phyloP scores from a whole-genome alignment of 2,113 vertebrate species.

The Osmerus mordax region DNA sequence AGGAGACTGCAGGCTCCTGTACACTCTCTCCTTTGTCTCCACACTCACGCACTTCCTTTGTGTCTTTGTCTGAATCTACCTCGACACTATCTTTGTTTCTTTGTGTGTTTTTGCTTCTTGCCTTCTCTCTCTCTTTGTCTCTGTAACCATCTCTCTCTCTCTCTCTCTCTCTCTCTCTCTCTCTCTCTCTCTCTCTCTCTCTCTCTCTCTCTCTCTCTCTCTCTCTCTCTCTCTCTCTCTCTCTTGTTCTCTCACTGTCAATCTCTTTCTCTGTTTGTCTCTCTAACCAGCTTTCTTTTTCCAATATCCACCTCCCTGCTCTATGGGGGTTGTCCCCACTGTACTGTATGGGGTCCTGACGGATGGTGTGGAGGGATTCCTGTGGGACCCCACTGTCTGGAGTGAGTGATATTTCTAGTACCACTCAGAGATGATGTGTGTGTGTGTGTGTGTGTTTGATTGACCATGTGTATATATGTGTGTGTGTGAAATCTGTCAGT shows the following conservation, averaged over 20 bases:
- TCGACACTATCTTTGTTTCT: constrained; percentile 11
- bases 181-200: neutral
- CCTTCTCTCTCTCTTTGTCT: neutral
- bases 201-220: constrained; percentile 14
- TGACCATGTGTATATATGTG: neutral
- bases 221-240: constrained; percentile 13
- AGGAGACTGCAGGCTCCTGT: neutral
- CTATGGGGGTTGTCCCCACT: constrained; percentile 2
- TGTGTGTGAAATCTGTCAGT: constrained; percentile 53
- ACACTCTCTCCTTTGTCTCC: constrained; percentile 39
- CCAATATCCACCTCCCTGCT: constrained; percentile 5
- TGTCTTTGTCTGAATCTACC: constrained; percentile 24
- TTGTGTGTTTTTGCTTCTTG: constrained; percentile 31
- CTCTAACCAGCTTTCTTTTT: no score
- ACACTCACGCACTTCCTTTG: constrained; percentile 18
- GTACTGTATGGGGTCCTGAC: constrained; percentile 55
- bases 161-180: neutral
- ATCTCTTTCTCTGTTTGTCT: neutral
- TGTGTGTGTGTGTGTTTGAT: neutral
- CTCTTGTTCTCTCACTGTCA: neutral
- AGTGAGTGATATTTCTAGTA: constrained; percentile 36
- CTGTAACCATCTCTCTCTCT: neutral
- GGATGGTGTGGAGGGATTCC: constrained; percentile 36
- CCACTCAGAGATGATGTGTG: constrained; percentile 49
- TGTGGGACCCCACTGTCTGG: constrained; percentile 39